Evolutionary conservation across 2,797 vertebrate genomes (phyloP).

Genomic region (Erethizon dorsatum): DNA sequence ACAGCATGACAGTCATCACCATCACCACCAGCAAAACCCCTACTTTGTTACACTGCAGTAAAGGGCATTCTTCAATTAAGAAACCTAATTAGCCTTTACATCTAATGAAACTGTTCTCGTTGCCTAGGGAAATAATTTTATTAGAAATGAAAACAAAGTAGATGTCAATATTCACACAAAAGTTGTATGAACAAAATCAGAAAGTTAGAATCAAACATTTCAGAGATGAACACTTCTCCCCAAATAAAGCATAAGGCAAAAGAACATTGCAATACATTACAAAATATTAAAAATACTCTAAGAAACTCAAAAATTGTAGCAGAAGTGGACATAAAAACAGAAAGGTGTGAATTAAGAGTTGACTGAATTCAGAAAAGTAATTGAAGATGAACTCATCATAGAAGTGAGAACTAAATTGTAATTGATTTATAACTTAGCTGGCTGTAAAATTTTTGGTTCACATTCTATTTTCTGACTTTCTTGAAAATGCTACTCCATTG

Average conservation of each 20-base stretch:
- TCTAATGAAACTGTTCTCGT: background rate
- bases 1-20: background rate
- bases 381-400: background rate
- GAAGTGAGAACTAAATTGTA: background rate
- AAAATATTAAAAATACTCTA: background rate
- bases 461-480: background rate
- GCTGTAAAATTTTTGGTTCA: background rate
- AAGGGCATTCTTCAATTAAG: conserved; percentile 10
- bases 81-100: background rate
- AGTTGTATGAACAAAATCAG: background rate
- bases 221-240: background rate
- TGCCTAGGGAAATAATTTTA: background rate
- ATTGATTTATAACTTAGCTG: background rate
- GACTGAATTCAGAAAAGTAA: conserved; percentile 5
- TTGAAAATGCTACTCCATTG: background rate
- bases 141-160: conserved; percentile 34
- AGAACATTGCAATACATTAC: background rate
- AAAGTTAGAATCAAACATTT: conserved; percentile 23
- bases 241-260: conserved; percentile 30
- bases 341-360: background rate
- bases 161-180: conserved; percentile 6
- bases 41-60: background rate
- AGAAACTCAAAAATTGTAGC: background rate
- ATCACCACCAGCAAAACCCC: background rate
- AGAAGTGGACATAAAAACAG: background rate